Base-by-base conservation (phyloP, 2,113 vertebrate species). In the Fregata magnificens region DNA sequence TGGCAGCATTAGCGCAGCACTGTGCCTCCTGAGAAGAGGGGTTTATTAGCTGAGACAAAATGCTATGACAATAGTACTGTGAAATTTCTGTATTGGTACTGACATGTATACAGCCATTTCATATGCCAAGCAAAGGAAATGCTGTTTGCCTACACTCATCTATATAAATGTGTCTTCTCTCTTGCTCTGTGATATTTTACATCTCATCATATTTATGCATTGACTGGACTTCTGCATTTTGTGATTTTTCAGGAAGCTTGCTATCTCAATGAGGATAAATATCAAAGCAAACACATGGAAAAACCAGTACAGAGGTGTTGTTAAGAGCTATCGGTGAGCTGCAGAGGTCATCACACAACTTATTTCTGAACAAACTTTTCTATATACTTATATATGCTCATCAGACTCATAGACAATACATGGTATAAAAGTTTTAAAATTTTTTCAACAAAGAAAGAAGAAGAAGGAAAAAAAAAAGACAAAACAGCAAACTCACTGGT, bases 291-390 rank as follows among this genome's bases (percentile, higher is more conserved):
- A 40, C 10, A 21, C 6, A 31, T 5, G 9, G 34, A 59, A 87
- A 67, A 52, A 52, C 32, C 28, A 36, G 7, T 38, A 32, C 0
- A 0, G 25, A 70, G 5, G 5, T 61, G 16, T 5, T 38, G 9
- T 32, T 63, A 47, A 58, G 13, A 25, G 13, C 7, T 82, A 36
- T 17, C 7, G 42, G 21, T 40, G 28, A 71, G 12, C 7, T 63
- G 18, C 40, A 80, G 32, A 67, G 19, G 9, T 36, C 13, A 55
- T 74, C 12, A 34, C 5, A n/a, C 6, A 56, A 34, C 49, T 69
- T n/a, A 34, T 83, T 52, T 73, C 36, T 65, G 31, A 95, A 20
- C 2, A 88, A 77, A 42, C 2, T 22, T 29, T 94, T 84, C 18
- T 44, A 12, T 15, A 9, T n/a, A 31, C 7, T 53, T 59, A n/a